Evolutionary conservation across 2,797 vertebrate genomes (phyloP), one percentile per base, ranked within the genome.

Genomic region (Sebastes nivosus): DNA sequence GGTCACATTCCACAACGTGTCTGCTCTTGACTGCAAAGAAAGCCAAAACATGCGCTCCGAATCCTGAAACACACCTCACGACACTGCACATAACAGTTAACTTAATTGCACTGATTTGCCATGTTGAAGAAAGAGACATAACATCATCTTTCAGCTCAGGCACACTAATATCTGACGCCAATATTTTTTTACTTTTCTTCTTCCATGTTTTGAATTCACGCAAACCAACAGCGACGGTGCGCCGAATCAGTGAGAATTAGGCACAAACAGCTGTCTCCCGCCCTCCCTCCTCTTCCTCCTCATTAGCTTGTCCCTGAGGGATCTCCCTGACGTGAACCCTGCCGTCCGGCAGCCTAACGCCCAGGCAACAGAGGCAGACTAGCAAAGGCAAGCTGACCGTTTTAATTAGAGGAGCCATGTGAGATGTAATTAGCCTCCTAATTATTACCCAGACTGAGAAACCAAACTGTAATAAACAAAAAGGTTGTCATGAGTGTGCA

Each of bases 1-100:
- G 78, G 81, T 72, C 58, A 66, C 93, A 95, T 96, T 96, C 93
- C 94, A 87, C 66, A 82, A 91, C 95, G 42, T 91, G 95, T 87
- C 93, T 80, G 92, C 61, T 90, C 95, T 91, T 94, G 95, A 94
- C 61, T 77, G 58, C 57, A 25, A 78, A 54, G 68, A 76, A 80
- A 84, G 69, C 52, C 77, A 74, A 77, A 87, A 68, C 84, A 87
- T 66, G 46, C 32, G 13, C 73, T 75, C 32, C 5, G 38, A 68
- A 57, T 50, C 71, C 24, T 70, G 29, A 60, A 84, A 84, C 90
- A 90, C 89, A 79, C 87, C 89, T 79, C 80, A 29, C 14, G 4
- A 76, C 29, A 71, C 36, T 25, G 60, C 1, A 65, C 64, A 77
- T 7, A 54, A 61, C 58, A 76, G 52, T 59, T 63, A 2, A 61